phyloP scores from a whole-genome alignment of 2,888 invertebrate species.

The Troilus luridus region DNA sequence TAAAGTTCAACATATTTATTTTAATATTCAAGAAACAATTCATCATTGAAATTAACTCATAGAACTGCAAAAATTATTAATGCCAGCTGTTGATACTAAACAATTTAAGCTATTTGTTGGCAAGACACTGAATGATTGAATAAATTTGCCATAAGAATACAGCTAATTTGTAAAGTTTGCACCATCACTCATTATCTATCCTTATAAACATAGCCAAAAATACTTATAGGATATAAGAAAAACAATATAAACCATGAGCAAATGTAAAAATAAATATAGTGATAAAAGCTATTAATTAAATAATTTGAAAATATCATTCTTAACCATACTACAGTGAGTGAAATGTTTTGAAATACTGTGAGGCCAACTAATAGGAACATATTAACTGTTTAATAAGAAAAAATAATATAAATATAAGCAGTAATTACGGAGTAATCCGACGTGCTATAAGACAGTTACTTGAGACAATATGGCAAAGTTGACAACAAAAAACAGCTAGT shows the following conservation, averaged over 20 bases:
- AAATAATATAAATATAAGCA: slow-evolving; percentile 44
- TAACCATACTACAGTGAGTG: slow-evolving; percentile 41
- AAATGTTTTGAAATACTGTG: slow-evolving; percentile 42
- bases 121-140: not conserved
- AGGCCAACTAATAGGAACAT: slow-evolving; percentile 37
- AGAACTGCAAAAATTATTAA: not conserved
- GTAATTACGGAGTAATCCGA: slow-evolving; percentile 37
- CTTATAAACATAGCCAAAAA: not conserved
- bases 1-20: not conserved
- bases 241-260: slow-evolving; percentile 14
- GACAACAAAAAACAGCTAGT: slow-evolving; percentile 51
- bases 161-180: not conserved
- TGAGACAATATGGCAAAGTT: slow-evolving; percentile 51
- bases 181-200: not conserved
- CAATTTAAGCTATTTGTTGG: not conserved
- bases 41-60: not conserved
- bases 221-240: not conserved
- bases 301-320: slow-evolving; percentile 36
- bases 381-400: slow-evolving; percentile 45
- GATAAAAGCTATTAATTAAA: slow-evolving; percentile 28
- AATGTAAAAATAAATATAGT: slow-evolving; percentile 18
- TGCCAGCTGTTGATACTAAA: not conserved
- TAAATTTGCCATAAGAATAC: slow-evolving; percentile 23
- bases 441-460: slow-evolving; percentile 52
- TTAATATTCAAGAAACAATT: not conserved